Evolutionary conservation across 92 coral and sea anemone genomes (phyloP).

Genomic region (Anthopleura xanthogrammica): DNA sequence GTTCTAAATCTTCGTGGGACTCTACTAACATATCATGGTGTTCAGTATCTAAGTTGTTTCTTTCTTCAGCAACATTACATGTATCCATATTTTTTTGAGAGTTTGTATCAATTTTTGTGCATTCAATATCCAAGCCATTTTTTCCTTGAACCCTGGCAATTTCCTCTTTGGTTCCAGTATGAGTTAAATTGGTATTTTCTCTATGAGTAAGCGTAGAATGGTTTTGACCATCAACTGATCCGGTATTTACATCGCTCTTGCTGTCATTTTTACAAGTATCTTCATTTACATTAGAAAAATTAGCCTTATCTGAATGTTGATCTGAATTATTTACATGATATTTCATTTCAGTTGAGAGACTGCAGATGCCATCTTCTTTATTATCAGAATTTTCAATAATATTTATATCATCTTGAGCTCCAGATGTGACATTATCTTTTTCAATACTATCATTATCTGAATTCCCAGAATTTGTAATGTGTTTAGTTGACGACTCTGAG

Average conservation of each 20-base stretch:
- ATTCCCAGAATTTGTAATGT: background rate
- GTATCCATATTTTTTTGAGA: background rate
- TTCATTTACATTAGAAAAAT: constrained; percentile 4
- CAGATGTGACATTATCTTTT: background rate
- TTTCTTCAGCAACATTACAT: background rate
- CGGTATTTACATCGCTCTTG: background rate
- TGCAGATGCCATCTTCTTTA: background rate
- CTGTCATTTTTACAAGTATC: background rate
- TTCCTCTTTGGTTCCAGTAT: background rate
- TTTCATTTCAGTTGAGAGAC: too few relatives aligned
- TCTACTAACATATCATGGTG: background rate
- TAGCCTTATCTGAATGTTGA: background rate
- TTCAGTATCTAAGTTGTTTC: background rate
- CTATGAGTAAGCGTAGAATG: background rate
- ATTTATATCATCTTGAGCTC: background rate
- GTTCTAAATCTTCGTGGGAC: background rate
- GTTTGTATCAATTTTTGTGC: background rate
- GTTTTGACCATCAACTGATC: background rate
- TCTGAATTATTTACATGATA: constrained; percentile 3
- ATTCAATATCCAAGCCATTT: background rate
- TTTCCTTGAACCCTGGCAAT: background rate
- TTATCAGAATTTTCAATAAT: background rate
- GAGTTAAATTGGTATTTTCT: background rate
- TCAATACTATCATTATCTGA: background rate
- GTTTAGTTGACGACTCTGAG: background rate